These are phyloP conservation scores for Chloropsis hardwickii DNA, from an alignment of 2,113 vertebrate species.

Conservation along the genomic window DNA sequence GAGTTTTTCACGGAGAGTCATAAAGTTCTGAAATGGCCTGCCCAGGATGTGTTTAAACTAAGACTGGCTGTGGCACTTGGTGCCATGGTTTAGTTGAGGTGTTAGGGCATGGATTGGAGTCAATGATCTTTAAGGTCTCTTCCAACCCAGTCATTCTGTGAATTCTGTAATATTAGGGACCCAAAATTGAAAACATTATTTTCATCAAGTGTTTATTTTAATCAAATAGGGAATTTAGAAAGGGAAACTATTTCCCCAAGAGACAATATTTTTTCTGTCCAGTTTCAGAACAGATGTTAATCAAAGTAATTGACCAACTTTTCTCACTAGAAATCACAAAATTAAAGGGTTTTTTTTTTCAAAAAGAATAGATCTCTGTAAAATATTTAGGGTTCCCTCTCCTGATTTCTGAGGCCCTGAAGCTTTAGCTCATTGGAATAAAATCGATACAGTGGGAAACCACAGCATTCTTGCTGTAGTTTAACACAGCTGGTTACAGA, in stretches of 20 bases:
- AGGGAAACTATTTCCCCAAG: neutral
- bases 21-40: too few relatives aligned
- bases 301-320: neutral
- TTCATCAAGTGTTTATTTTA: neutral
- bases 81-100: too few relatives aligned
- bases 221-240: neutral
- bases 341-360: neutral
- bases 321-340: neutral
- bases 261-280: neutral
- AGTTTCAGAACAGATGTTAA: neutral
- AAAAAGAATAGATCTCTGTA: neutral
- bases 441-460: rapidly evolving
- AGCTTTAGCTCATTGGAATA: neutral
- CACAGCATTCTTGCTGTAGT: neutral
- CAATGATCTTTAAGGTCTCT: too few relatives aligned
- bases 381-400: neutral
- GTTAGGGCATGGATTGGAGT: too few relatives aligned
- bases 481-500: neutral
- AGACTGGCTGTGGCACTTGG: too few relatives aligned
- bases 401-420: neutral
- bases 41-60: too few relatives aligned
- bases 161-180: neutral
- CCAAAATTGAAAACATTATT: neutral
- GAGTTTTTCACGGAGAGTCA: too few relatives aligned
- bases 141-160: too few relatives aligned